Evolutionary conservation across 2,797 vertebrate genomes (phyloP).

Genomic region (Hemitrygon akajei): DNA sequence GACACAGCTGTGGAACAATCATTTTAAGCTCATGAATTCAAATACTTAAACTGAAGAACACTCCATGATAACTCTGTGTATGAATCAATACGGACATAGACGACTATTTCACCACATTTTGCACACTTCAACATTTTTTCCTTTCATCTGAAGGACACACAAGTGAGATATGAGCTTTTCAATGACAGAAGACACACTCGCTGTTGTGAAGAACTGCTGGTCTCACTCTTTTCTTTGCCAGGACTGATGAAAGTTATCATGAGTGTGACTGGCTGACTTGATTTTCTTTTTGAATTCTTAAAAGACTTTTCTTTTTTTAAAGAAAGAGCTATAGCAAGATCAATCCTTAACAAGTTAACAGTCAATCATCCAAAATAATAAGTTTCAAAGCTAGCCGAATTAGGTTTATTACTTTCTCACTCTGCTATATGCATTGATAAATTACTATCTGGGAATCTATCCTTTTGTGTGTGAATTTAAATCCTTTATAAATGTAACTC

Average conservation of each 20-base stretch:
- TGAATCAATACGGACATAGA: not conserved
- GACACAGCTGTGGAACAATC: no score
- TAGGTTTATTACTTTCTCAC: not conserved
- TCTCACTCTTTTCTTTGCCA: not conserved
- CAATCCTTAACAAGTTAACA: not conserved
- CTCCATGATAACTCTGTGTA: not conserved
- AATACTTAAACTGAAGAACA: slow-evolving; percentile 17
- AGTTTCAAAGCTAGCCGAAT: not conserved
- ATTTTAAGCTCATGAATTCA: slow-evolving; percentile 8
- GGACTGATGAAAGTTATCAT: not conserved
- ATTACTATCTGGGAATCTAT: not conserved
- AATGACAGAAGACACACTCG: slow-evolving; percentile 10
- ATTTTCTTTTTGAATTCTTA: slow-evolving; percentile 1
- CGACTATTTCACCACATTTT: slow-evolving; percentile 21
- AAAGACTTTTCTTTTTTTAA: not conserved
- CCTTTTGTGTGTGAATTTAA: not conserved
- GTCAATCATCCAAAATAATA: not conserved
- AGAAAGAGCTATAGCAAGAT: no score
- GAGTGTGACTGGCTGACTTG: not conserved
- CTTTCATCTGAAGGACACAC: slow-evolving; percentile 16
- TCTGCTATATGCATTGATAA: not conserved
- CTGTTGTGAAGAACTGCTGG: slow-evolving; percentile 5
- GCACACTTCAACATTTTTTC: slow-evolving; percentile 31
- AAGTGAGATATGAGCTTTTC: slow-evolving; percentile 32
- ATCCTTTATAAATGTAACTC: not conserved